Base-by-base conservation (phyloP, 2,888 invertebrate genomes). In the Agrotis puta region DNA sequence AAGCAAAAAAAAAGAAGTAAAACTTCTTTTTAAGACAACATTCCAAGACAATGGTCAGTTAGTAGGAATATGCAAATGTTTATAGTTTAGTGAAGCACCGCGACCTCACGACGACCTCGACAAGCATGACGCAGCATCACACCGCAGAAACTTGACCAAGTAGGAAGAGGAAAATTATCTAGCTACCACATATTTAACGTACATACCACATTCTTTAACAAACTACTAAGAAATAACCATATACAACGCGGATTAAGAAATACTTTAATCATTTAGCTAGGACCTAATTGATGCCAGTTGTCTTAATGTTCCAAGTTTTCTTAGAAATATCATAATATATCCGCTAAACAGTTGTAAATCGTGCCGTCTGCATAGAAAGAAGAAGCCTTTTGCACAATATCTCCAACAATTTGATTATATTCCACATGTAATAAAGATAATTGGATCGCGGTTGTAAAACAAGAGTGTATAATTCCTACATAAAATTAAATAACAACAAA, bases 401-500 rank as follows among this genome's bases (percentile, higher is more conserved):
- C 24, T 63, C 59, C 6, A 66, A 72, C 57, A 59, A 47, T 65
- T 54, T 62, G 33, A 64, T 68, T 50, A 56, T 48, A 72, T 64
- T 73, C 78, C 63, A 79, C 64, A 74, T 74, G 72, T 81, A 81
- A 81, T 70, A 71, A 71, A 74, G 68, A 73, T 76, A 81, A 86
- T 83, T 85, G 68, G 76, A 78, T 77, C 74, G 67, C 57, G 39
- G 69, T 70, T 74, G 66, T 77, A 77, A 70, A 71, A 79, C 75
- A 74, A 72, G 48, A 63, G 27, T 67, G 59, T 68, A 85, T 82
- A 85, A 83, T 79, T 85, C 82, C 78, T 79, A 78, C 82, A 83
- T 80, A 77, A 85, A 86, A 85, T 88, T 84, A 85, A 85, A 86
- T 85, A 88, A 87, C 83, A 85, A 89, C 88, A 88, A 88, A 88